Evolutionary conservation across 2,888 invertebrate species (phyloP), one percentile per base, ranked within the genome.

Genomic region (Eristalis intricaria): DNA sequence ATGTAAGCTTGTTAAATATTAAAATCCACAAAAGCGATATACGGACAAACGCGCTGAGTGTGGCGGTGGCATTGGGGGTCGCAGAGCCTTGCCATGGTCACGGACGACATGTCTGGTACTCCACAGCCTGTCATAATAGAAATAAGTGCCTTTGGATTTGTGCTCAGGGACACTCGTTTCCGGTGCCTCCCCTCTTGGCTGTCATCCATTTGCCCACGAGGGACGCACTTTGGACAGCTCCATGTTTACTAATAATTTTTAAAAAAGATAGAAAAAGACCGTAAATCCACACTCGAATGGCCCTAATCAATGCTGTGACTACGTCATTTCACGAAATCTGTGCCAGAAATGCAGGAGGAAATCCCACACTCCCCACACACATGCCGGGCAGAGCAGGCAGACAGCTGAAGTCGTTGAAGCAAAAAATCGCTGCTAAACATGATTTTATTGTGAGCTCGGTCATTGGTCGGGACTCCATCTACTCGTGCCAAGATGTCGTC

Each of bases 401-500:
- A 15, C 4, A n/a, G 43, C 35, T 35, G 43, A 4, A 50, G 43
- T n/a, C 43, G n/a, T n/a, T n/a, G 19, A 50, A 22, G 58, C 29
- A 66, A 78, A 68, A 80, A 60, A 66, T 26, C 68, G 61, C 26
- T 80, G 26, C 68, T 73, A 80, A 80, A 71, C 70, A 71, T 65
- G 38, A 58, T 80, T 71, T 22, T 73, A 50, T 80, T 66, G 58
- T 50, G 22, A 50, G 19, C 8, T 43, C 26, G 76, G 76, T 68
- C 76, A 76, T 75, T 66, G 66, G 61, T n/a, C 23, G 60, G 70
- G 4, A 50, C 50, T 50, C 50, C 19, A 19, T 50, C 50, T 56
- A 11, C 50, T 40, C 58, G 71, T 79, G 79, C 68, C 78, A 78
- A 70, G 74, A 86, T 86, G 83, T 86, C 83, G 83, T 78, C 78